Evolutionary conservation across 2,888 invertebrate species (phyloP).

Genomic region (Xestia c-nigrum): DNA sequence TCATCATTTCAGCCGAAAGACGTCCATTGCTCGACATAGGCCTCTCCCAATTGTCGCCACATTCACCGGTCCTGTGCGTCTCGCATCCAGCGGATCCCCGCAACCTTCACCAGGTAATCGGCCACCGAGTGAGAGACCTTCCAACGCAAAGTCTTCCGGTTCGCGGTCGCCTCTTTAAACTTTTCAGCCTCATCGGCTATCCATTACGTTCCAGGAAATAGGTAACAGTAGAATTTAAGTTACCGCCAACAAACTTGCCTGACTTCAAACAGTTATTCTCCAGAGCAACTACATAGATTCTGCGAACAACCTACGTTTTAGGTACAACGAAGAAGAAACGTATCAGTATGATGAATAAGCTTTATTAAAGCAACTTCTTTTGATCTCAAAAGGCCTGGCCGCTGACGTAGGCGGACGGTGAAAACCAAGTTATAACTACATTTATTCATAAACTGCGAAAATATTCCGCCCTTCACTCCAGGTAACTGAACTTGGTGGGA

Average conservation of each 20-base stretch:
- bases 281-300: background rate
- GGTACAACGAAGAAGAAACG: slow-evolving; percentile 6
- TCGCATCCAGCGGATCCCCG: no score
- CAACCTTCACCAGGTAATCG: no score
- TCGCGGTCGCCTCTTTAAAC: no score
- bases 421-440: slow-evolving; percentile 52
- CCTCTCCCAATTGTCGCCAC: no score
- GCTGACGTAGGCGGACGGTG: slow-evolving; percentile 23
- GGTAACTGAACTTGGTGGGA: slow-evolving; percentile 37
- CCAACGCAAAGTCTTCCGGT: no score
- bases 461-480: slow-evolving; percentile 50
- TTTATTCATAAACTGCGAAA: slow-evolving; percentile 57
- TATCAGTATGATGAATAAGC: slow-evolving; percentile 35
- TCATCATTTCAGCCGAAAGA: no score
- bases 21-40: no score
- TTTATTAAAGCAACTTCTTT: slow-evolving; percentile 48
- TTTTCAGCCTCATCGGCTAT: no score
- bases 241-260: background rate
- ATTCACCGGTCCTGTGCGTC: no score
- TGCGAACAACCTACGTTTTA: background rate
- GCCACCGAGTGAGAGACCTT: no score
- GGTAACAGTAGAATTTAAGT: background rate
- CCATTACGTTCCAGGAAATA: background rate
- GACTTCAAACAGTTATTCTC: slow-evolving; percentile 13
- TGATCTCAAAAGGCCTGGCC: slow-evolving; percentile 43